Evolutionary conservation across 2,888 invertebrate genomes (phyloP), one percentile per base, ranked within the genome.

Genomic region (Caenorhabditis sp.): DNA sequence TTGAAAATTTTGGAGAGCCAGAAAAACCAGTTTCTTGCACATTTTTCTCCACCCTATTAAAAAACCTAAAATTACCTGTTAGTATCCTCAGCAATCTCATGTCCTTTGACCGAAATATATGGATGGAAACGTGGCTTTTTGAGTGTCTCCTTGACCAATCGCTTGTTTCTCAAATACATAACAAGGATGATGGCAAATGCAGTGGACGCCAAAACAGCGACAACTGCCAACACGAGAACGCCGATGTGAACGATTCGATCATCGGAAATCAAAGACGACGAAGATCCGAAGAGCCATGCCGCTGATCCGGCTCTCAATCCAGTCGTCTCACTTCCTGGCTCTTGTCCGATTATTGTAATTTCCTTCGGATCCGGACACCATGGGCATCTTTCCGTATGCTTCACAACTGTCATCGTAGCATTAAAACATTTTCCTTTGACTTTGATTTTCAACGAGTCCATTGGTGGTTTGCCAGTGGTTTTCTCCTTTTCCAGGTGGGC

Each of bases 301-400:
- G 69, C 74, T 7, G 69, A 74, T 49, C 80, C 69, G 35, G 51
- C 54, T 22, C 68, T 49, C n/a, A 68, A 38, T 41, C 70, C 59
- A 68, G 12, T 47, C 6, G 72, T 8, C 35, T 68, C 75, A 72
- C 56, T 68, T 56, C 73, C 69, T 41, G 86, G 86, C 80, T 88
- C 86, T 41, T 88, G 87, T 12, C 86, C 87, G 59, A 88, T 88
- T 19, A 90, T 85, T n/a, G 86, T 85, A 12, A 90, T 75, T 56
- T 90, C 88, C 51, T 86, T 85, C n/a, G 90, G 90, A 61, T 90
- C 89, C 5, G 90, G 89, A 80, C 91, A 91, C 90, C 90, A 90
- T 5, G 91, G 91, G 72, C 91, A 91, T 35, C 89, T 58, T 54
- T 89, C 88, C 10, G 86, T 82, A 77, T 90, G 89, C 73, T 90